A percentile compares a stretch with the other conserved stretches of the same genome.
Conservation (phyloP, 2,888 invertebrate species). For the Cyaniris semiargus region DNA sequence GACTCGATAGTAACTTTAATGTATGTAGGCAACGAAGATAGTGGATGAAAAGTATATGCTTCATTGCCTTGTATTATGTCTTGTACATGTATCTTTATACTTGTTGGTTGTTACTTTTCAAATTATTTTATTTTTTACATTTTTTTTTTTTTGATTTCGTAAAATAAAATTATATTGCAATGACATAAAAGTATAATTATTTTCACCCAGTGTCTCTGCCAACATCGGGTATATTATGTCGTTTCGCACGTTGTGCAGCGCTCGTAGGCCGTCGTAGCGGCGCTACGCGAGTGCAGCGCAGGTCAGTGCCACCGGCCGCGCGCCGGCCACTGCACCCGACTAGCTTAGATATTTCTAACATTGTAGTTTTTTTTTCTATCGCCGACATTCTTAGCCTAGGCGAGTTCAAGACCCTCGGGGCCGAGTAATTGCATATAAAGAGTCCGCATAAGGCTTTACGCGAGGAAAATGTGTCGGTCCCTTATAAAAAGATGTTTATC, state of each 20-base stretch:
- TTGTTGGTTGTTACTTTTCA: no score
- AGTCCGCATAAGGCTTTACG: conserved; percentile 39
- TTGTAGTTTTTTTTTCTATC: conserved; percentile 75
- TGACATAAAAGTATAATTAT: neutral
- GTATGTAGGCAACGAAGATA: no score
- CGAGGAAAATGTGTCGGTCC: conserved; percentile 23
- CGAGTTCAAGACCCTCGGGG: conserved; percentile 51
- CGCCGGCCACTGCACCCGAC: conserved; percentile 74
- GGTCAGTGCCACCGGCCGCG: conserved; percentile 75
- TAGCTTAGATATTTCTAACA: conserved; percentile 77
- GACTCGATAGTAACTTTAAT: no score
- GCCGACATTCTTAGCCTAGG: conserved; percentile 66
- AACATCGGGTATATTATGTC: neutral
- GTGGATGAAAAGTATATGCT: no score
- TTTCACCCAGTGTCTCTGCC: neutral
- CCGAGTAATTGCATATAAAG: conserved; percentile 42
- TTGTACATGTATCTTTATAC: no score
- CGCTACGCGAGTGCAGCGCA: conserved; percentile 57
- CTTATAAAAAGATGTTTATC: conserved; percentile 12
- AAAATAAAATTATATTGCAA: neutral
- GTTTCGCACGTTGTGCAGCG: conserved; percentile 42
- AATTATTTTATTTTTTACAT: no score
- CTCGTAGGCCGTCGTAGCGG: conserved; percentile 62
- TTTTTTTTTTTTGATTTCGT: no score
- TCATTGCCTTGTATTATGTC: no score